Base-by-base conservation (phyloP, 2,113 vertebrate species). In the Lampris incognitus region DNA sequence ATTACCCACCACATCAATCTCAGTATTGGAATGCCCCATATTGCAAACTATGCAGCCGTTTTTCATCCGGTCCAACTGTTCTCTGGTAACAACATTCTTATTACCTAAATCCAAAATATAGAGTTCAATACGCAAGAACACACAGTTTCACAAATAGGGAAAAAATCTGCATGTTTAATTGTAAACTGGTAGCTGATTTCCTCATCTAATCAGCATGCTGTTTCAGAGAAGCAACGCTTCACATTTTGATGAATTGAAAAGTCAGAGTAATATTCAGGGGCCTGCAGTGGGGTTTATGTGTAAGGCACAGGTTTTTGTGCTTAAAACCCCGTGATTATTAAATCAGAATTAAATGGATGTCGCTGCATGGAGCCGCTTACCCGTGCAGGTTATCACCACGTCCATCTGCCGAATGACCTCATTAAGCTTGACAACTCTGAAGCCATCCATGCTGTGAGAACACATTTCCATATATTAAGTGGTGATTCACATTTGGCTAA, bases 21-120 rank as follows among this genome's bases (percentile, higher is more conserved):
- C 98, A 0, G 98, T 99, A 86, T 99, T 99, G 89, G 98, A 99
- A 79, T 99, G 98, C 54, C 98, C 98, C 98, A 99, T 99, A 76
- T 99, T 99, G 92, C 98, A 99, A 0, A 99, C 97, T 0, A 99
- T 99, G 89, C 97, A 98, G 81, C 98, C 97, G 56, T 99, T 99
- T 87, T 98, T 99, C 97, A 99, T 98, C 60, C 98, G 93, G 67
- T 99, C 98, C 84, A 99, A 92, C 57, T 98, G 97, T 24, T 99
- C 98, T 80, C 98, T 94, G 54, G 96, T 98, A 70, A 99, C 98
- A 0, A 99, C 97, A 1, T 99, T 99, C 91, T 99, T 99, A 89
- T 99, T 99, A 60, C 98, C 98, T 99, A 66, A 7, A 69, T 62
- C 85, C 70, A 41, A 83, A 57, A 57, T 40, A 60, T 5, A 3